phyloP scores from a whole-genome alignment of 2,888 invertebrate genomes.

The Sicus ferrugineus region DNA sequence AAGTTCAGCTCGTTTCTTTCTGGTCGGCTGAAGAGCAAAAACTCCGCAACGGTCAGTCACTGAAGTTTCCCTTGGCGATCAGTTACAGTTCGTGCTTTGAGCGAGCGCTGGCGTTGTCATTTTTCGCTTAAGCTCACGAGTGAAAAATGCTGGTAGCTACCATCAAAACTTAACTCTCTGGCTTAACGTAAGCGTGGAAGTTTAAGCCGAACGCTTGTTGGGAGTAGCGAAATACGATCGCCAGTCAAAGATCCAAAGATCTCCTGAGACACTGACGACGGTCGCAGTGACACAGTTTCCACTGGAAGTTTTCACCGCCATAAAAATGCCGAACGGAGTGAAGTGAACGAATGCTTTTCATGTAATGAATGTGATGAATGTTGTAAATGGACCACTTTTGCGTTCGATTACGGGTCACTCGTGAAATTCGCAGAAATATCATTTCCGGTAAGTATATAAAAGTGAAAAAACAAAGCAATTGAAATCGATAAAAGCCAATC shows the following conservation, averaged over 20 bases:
- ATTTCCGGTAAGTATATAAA: conserved; percentile 12
- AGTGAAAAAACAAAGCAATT: not conserved
- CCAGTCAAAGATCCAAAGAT: too few species aligned
- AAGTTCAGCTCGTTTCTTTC: not conserved
- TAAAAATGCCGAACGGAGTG: not conserved
- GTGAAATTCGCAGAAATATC: not conserved
- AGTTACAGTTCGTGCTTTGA: not conserved
- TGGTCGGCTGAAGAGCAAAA: not conserved
- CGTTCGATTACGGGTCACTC: not conserved
- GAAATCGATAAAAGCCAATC: not conserved
- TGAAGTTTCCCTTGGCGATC: not conserved
- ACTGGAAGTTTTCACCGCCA: not conserved
- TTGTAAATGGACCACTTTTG: not conserved
- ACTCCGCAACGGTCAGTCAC: not conserved
- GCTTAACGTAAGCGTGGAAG: too few species aligned
- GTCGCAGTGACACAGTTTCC: not conserved
- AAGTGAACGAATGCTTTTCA: too few species aligned
- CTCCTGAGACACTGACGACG: too few species aligned
- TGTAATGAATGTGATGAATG: not conserved
- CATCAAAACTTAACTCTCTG: too few species aligned
- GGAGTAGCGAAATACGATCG: too few species aligned
- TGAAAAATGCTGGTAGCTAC: too few species aligned
- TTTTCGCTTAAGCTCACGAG: too few species aligned
- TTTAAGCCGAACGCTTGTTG: too few species aligned
- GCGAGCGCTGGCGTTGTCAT: not conserved